A percentile compares a stretch with the other conserved stretches of the same genome.
Conservation (phyloP, 1,140 invertebrate species). For the Schlechtendalia chinensis region DNA sequence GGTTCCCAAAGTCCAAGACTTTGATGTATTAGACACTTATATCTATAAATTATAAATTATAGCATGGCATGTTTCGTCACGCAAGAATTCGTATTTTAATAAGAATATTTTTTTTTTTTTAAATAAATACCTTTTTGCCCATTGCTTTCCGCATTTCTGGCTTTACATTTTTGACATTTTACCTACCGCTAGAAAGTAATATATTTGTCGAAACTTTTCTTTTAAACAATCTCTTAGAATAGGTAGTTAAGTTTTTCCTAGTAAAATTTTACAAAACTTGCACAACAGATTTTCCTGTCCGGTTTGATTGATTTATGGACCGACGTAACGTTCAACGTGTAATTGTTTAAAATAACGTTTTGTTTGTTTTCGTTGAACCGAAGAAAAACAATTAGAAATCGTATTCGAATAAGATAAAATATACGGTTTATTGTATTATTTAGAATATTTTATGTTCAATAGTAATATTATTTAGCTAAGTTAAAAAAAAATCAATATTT, state of each 20-base stretch:
- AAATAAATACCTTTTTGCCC: neutral
- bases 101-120: conserved; percentile 2
- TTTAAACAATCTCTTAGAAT: conserved; percentile 16
- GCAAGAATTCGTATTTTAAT: neutral
- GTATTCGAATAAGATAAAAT: neutral
- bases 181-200: neutral
- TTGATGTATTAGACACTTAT: neutral
- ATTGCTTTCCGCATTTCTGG: neutral
- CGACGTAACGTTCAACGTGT: neutral
- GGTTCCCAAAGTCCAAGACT: no score
- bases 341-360: neutral
- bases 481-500: neutral
- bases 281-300: conserved; percentile 16
- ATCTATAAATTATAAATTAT: neutral
- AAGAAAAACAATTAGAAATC: neutral
- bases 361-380: neutral
- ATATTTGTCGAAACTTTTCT: conserved; percentile 17
- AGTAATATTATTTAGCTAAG: neutral
- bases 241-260: neutral
- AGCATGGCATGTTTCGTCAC: neutral
- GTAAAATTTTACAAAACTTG: conserved; percentile 22
- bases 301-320: conserved; percentile 18
- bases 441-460: neutral
- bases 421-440: neutral
- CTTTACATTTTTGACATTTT: neutral